These are phyloP conservation scores for Oryzias dopingdopingensis DNA, from an alignment of 2,797 vertebrate genomes.

Conservation along the genomic window DNA sequence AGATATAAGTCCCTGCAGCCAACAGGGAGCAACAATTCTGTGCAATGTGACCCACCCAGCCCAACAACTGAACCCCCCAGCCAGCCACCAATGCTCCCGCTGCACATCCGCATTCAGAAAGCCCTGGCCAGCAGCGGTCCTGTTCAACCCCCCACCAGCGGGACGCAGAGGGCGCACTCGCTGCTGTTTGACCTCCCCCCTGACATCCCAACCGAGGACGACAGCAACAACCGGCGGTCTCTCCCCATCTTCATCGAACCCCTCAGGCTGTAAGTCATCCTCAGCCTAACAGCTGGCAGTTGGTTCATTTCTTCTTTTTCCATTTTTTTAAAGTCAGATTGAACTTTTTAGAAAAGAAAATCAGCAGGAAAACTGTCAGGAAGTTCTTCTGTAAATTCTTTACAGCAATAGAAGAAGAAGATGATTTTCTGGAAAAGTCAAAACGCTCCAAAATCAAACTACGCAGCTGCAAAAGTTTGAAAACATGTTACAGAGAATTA, in stretches of 20 bases:
- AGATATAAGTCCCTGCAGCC: slow-evolving; percentile 46
- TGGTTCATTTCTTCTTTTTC: too few species aligned
- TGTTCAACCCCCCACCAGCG: slow-evolving; percentile 69
- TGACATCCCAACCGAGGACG: slow-evolving; percentile 61
- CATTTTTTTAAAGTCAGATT: too few species aligned
- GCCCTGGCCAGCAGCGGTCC: slow-evolving; percentile 85
- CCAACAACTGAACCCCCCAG: slow-evolving; percentile 69
- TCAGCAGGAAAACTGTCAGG: too few species aligned
- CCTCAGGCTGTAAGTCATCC: slow-evolving; percentile 90
- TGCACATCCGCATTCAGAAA: slow-evolving; percentile 93
- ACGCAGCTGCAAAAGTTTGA: too few species aligned
- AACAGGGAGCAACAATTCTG: slow-evolving; percentile 21
- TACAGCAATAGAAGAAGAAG: too few species aligned
- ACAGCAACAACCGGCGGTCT: slow-evolving; percentile 69
- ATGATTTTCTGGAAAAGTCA: too few species aligned
- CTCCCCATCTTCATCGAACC: slow-evolving; percentile 92
- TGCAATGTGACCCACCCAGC: slow-evolving; percentile 59
- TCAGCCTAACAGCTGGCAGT: too few species aligned
- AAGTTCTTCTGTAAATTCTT: too few species aligned
- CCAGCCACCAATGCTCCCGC: slow-evolving; percentile 78
- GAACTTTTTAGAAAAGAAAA: too few species aligned
- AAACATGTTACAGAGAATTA: too few species aligned
- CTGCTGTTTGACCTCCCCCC: slow-evolving; percentile 84
- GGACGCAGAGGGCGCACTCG: slow-evolving; percentile 87
- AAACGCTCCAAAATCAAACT: too few species aligned